phyloP scores from a whole-genome alignment of 2,113 vertebrate species.

The Lipophrys pholis region DNA sequence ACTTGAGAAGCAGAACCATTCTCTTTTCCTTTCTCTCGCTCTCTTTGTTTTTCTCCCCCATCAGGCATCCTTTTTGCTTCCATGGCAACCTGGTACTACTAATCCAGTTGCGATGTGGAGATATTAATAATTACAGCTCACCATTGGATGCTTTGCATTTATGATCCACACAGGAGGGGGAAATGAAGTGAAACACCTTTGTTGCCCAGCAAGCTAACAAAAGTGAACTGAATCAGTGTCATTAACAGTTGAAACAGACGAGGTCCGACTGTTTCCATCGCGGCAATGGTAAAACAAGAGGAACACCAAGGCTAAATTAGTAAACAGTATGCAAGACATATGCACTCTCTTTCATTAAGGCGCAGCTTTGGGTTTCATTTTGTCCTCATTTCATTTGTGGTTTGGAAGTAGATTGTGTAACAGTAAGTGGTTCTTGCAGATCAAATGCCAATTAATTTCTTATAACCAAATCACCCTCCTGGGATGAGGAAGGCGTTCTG shows the following conservation, averaged over 20 bases:
- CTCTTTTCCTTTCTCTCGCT: not conserved
- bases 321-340: not conserved
- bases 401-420: not conserved
- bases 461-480: not conserved
- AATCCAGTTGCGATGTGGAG: conserved; percentile 7
- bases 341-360: not conserved
- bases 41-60: conserved; percentile 6
- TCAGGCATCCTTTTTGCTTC: conserved; percentile 23
- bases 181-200: not conserved
- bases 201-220: not conserved
- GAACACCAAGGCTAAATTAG: not conserved
- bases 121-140: conserved; percentile 12
- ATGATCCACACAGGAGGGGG: not conserved
- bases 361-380: not conserved
- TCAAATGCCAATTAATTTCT: not conserved
- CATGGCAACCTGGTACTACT: conserved; percentile 43
- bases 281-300: not conserved
- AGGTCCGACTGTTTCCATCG: not conserved
- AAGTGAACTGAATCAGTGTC: not conserved
- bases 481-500: no score
- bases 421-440: not conserved
- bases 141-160: not conserved
- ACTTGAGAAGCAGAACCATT: not conserved
- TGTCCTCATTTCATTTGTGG: not conserved
- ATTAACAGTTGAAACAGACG: not conserved